Base-by-base conservation (phyloP, 2,113 vertebrate species). In the Oncorhynchus gorbuscha region DNA sequence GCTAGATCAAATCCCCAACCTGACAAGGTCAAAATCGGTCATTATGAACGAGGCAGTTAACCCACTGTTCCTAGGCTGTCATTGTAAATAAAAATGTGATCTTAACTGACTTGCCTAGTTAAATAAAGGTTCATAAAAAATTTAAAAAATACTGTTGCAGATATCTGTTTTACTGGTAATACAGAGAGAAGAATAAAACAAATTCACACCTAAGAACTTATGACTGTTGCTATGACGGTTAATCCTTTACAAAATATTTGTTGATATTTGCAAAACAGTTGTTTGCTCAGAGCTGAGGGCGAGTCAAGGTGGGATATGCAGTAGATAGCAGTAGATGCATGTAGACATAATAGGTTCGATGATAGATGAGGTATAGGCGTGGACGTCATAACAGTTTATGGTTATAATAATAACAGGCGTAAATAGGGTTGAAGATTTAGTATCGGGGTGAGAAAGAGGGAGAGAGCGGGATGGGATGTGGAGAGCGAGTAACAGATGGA, bases 401-500 rank as follows among this genome's bases (percentile, higher is more conserved):
- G 79, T 9, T 71, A 84, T 69, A 67, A 74, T 69, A 67, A 74
- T 73, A 55, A 55, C 51, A 81, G 35, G 77, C 69, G 22, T 3
- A 65, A 75, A 30, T 11, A 35, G 74, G 73, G 74, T 20, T 74
- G 55, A 22, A 8, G 71, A 72, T 71, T 24, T 8, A 51, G 12
- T 69, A 71, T 77, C n/a, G 55, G 2, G 2, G 51, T 58, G 30
- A 51, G 59, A 77, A 70, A 45, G 49, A 85, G 76, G 58, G 76
- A 79, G 68, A 73, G 49, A 69, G 24, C 71, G 48, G 11, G 12
- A 28, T 39, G 72, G 58, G 66, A 74, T n/a, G 48, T 26, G 68
- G 73, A 70, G 30, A 74, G 48, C 79, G 55, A 81, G 71, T 78
- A 75, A 83, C 89, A 92, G 91, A 92, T 89, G 90, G 92, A 86